These are phyloP conservation scores for Lithobates sylvaticus DNA, from an alignment of 2,797 vertebrate genomes.

Conservation along the genomic window DNA sequence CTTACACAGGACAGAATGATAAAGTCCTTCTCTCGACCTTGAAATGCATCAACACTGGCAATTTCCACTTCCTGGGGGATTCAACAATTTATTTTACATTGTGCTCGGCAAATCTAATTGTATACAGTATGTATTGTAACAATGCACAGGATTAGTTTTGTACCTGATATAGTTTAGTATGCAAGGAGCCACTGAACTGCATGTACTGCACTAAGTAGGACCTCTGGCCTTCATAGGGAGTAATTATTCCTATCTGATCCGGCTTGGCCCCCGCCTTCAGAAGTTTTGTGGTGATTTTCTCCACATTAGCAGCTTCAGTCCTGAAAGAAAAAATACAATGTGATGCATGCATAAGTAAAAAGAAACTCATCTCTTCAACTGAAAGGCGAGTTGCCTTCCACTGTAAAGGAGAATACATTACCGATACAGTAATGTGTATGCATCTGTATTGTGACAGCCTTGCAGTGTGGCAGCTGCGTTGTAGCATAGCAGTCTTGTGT, in stretches of 20 bases:
- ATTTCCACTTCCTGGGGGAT: conserved; percentile 93
- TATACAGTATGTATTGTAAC: background rate
- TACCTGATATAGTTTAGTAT: conserved; percentile 99
- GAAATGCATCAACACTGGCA: conserved; percentile 97
- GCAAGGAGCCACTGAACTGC: conserved; percentile 98
- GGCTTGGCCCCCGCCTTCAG: conserved; percentile 97
- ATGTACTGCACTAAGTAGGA: conserved; percentile 99
- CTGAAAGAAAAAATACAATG: conserved; percentile 68
- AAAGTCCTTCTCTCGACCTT: conserved; percentile 97
- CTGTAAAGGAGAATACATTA: too few relatives aligned
- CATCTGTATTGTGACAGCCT: too few relatives aligned
- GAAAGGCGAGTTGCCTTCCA: too few relatives aligned
- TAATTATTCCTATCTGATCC: conserved; percentile 98
- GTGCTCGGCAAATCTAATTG: background rate
- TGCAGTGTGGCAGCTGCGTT: too few relatives aligned
- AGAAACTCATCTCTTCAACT: too few relatives aligned
- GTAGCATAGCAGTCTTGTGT: too few relatives aligned
- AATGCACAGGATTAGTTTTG: background rate
- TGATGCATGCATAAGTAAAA: background rate
- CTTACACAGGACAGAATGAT: conserved; percentile 98
- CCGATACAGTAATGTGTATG: too few relatives aligned
- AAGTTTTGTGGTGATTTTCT: conserved; percentile 97
- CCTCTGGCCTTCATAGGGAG: conserved; percentile 95
- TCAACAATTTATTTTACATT: background rate
- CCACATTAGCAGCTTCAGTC: conserved; percentile 97